phyloP scores from a whole-genome alignment of 37 sponge, comb jelly and placozoan genomes.

The Hormiphora californensis region DNA sequence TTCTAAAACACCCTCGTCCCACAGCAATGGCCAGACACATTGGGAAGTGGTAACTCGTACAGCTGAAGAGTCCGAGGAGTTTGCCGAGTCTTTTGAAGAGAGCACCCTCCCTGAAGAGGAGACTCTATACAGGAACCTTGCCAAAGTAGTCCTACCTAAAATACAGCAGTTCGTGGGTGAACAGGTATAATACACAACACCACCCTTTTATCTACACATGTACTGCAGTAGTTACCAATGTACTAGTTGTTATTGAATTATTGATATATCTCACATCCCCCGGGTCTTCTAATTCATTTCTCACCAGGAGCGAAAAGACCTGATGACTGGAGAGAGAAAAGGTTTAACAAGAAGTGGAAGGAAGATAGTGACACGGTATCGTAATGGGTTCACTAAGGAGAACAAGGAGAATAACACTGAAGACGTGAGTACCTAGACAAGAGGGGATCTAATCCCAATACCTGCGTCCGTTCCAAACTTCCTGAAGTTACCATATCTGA shows the following conservation, averaged over 20 bases:
- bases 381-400: slow-evolving; percentile 18
- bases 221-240: not conserved
- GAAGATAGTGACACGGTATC: slow-evolving; percentile 7
- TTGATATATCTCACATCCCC: no score
- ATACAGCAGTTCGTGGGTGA: not conserved
- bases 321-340: slow-evolving; percentile 15
- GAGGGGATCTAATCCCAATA: no score
- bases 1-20: not conserved
- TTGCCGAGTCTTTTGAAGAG: not conserved
- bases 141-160: slow-evolving; percentile 4
- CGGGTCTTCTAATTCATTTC: no score
- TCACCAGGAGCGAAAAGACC: not conserved
- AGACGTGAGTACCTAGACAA: no score
- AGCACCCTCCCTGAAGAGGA: slow-evolving; percentile 29
- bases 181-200: not conserved
- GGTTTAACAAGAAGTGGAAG: slow-evolving; percentile 10
- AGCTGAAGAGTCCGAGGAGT: not conserved
- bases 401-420: no score
- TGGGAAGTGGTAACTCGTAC: not conserved
- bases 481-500: no score
- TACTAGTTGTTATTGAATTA: not conserved
- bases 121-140: slow-evolving; percentile 22
- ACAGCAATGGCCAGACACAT: not conserved
- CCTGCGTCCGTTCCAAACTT: no score
- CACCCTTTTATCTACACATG: not conserved